Evolutionary conservation across 2,113 vertebrate species (phyloP).

Genomic region (Nothobranchius kuhntae): DNA sequence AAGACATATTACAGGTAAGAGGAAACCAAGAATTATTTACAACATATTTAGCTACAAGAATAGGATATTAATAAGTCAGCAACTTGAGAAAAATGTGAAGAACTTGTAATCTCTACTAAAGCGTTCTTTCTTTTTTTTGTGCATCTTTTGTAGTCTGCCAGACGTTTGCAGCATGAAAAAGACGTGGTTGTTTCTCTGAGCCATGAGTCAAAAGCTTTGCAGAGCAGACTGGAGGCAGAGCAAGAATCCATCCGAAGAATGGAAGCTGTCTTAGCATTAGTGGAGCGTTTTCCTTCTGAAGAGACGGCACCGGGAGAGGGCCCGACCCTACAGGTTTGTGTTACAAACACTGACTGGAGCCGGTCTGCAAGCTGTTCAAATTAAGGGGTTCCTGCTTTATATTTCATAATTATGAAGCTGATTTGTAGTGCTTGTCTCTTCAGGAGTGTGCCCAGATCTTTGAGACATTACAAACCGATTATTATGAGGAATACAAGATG

Average conservation of each 20-base stretch:
- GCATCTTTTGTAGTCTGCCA: slow-evolving; percentile 80
- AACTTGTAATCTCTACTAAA: not conserved
- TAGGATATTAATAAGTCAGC: not conserved
- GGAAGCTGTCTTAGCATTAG: slow-evolving; percentile 88
- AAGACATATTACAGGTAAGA: slow-evolving; percentile 92
- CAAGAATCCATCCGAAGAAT: slow-evolving; percentile 85
- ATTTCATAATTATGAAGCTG: not conserved
- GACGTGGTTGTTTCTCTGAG: slow-evolving; percentile 91
- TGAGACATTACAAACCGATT: slow-evolving; percentile 90
- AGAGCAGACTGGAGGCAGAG: slow-evolving; percentile 82
- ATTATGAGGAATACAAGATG: slow-evolving; percentile 92
- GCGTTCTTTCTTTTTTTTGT: not conserved
- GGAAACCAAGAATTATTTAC: not conserved
- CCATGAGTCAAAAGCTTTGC: slow-evolving; percentile 87
- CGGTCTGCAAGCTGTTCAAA: not conserved
- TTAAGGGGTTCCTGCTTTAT: not conserved
- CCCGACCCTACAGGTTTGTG: slow-evolving; percentile 64
- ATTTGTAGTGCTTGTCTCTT: slow-evolving; percentile 7
- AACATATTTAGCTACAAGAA: not conserved
- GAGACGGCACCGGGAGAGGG: slow-evolving; percentile 69
- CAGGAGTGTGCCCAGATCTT: slow-evolving; percentile 89
- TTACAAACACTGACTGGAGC: not conserved
- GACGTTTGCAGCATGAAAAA: slow-evolving; percentile 92
- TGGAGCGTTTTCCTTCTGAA: slow-evolving; percentile 88
- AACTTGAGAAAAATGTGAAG: not conserved